Base-by-base conservation (phyloP, 2,888 invertebrate genomes). In the Empis livida region DNA sequence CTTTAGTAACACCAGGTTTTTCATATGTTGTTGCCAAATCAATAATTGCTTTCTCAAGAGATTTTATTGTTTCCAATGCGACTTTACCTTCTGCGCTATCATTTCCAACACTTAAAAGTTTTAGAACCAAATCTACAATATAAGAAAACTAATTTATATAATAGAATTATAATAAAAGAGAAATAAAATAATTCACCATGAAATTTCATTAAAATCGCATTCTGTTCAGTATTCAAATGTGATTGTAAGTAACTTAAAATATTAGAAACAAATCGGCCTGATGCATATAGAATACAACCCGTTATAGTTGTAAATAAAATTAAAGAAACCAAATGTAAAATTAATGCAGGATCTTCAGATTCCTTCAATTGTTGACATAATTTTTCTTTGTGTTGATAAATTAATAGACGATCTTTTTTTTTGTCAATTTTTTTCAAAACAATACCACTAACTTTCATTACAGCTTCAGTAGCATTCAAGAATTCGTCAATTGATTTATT, bases 211-310 rank as follows among this genome's bases (percentile, higher is more conserved):
- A 95, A 72, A 47, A 76, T 69, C 2, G 73, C 64, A 61, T 76
- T 76, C 48, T 84, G 77, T 8, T 84, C 81, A 20, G 74, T 72
- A 50, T 76, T 77, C 44, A 95, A 66, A 56, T 80, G 78, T 17
- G 76, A 72, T 54, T 82, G 80, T 45, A 96, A 73, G 64, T 79
- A 85, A 1, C 74, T 62, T 42, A 95, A 73, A 54, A 96, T 77
- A 15, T 80, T 73, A 1, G 91, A 82, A 11, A 97, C 91, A 71
- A 92, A 92, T 64, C 90, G 82, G 0, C 97, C 97, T 23, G 95
- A 94, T 13, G 92, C 92, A 67, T 95, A 91, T 23, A 96, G 62
- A 73, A 92, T 86, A 56, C 75, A 79, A 57, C 89, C 86, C 1
- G 87, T 88, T 3, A 81, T 73, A 10, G 80, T 78, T 44, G 87